These are phyloP conservation scores for Neria commutata DNA, from an alignment of 2,888 invertebrate genomes.

Conservation along the genomic window DNA sequence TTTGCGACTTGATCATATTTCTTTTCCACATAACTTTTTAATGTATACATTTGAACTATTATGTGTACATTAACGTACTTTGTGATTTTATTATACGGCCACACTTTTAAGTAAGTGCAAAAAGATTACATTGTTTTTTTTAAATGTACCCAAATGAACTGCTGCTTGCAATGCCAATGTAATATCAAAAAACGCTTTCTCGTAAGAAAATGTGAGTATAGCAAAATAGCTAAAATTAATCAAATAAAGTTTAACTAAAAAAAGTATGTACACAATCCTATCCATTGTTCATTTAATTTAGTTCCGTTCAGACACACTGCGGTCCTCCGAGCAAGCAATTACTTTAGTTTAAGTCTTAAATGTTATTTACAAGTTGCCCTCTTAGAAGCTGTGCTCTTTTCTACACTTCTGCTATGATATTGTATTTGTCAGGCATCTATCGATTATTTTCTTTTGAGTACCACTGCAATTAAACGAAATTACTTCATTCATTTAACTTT, in stretches of 20 bases:
- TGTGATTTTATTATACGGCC: too few species aligned
- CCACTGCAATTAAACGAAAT: background rate
- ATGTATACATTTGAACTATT: too few species aligned
- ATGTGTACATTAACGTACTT: too few species aligned
- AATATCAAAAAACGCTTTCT: too few species aligned
- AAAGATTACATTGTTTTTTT: too few species aligned
- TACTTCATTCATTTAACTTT: constrained; percentile 9
- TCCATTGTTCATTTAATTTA: background rate
- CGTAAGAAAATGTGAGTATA: background rate
- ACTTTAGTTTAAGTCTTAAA: constrained; percentile 32
- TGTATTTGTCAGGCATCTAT: background rate
- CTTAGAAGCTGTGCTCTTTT: constrained; percentile 40
- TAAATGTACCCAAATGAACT: background rate
- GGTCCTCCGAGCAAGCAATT: constrained; percentile 19
- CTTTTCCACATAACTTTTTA: too few species aligned
- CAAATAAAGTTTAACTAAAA: background rate
- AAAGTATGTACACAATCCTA: background rate
- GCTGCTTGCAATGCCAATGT: background rate
- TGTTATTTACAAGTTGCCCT: constrained; percentile 28
- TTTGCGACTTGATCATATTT: too few species aligned
- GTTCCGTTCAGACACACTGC: too few species aligned
- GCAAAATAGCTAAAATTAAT: background rate
- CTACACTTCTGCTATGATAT: constrained; percentile 19
- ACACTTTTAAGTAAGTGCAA: too few species aligned
- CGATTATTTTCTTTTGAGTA: background rate